Conservation (phyloP, 2,888 invertebrate genomes). For the Oxyteleia sp. region DNA sequence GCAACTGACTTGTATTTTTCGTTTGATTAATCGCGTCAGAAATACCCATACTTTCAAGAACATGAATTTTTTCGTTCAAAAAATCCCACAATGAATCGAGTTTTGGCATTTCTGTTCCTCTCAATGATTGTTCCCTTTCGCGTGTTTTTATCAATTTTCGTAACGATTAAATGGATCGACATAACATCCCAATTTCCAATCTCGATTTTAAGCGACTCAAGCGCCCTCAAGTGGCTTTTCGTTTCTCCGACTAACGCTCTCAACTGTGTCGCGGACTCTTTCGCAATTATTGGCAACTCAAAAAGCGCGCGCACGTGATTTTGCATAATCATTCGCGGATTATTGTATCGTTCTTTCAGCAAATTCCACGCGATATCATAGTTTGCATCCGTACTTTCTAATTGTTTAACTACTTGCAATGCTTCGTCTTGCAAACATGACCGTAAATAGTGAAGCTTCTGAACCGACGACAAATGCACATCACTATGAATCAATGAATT, state of each 20-base stretch:
- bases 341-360: constrained; percentile 35
- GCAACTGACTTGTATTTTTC: background rate
- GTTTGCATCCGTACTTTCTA: constrained; percentile 53
- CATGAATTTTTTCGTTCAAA: constrained; percentile 15
- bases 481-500: constrained; percentile 4
- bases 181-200: constrained; percentile 1
- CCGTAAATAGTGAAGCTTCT: constrained; percentile 72
- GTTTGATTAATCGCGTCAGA: background rate
- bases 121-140: constrained; percentile 14
- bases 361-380: constrained; percentile 71
- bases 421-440: constrained; percentile 67
- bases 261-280: constrained; percentile 1
- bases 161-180: background rate
- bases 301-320: constrained; percentile 13
- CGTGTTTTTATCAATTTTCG: constrained; percentile 17
- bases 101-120: constrained; percentile 9
- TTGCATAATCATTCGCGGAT: constrained; percentile 20
- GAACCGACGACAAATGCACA: too few species aligned
- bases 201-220: background rate
- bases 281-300: constrained; percentile 7
- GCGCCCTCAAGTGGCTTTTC: constrained; percentile 9
- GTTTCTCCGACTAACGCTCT: constrained; percentile 3
- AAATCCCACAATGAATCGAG: constrained; percentile 12
- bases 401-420: constrained; percentile 52
- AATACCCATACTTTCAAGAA: constrained; percentile 11